Conservation (phyloP, 2,888 invertebrate genomes). For the Trissolcus japonicus region DNA sequence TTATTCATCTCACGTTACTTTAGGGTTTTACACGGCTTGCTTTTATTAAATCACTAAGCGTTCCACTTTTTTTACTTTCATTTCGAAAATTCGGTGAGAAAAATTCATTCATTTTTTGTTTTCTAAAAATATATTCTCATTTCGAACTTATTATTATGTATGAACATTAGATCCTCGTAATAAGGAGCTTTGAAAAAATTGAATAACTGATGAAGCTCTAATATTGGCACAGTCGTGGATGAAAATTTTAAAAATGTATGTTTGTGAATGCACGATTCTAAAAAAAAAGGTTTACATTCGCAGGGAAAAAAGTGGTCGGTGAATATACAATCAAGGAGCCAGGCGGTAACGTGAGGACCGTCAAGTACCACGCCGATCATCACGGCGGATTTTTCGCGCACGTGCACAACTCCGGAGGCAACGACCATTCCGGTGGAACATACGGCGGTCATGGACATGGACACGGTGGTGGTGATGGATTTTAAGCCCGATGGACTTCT, state of each 20-base stretch:
- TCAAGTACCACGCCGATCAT: constrained; percentile 71
- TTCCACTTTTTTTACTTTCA: constrained; percentile 15
- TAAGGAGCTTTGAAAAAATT: too few species aligned
- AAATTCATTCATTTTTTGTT: too few species aligned
- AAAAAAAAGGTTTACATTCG: constrained; percentile 1
- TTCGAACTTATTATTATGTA: too few species aligned
- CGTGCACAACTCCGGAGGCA: constrained; percentile 71
- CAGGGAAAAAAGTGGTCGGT: constrained; percentile 66
- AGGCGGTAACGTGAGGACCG: constrained; percentile 70
- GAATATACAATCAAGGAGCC: constrained; percentile 74
- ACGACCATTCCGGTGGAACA: constrained; percentile 70
- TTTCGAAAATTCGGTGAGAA: too few species aligned
- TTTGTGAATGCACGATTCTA: not conserved
- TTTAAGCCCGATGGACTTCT: not conserved
- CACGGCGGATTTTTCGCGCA: constrained; percentile 73
- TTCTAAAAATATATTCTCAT: too few species aligned
- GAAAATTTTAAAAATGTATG: too few species aligned
- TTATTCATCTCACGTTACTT: constrained; percentile 20
- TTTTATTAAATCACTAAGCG: too few species aligned
- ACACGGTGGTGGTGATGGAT: too few species aligned
- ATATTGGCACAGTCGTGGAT: too few species aligned
- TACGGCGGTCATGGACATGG: constrained; percentile 63
- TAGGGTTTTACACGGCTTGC: constrained; percentile 1
- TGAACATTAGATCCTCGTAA: too few species aligned
- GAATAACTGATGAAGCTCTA: too few species aligned